These are phyloP conservation scores for Theocolax elegans DNA, from an alignment of 1,140 invertebrate species.

Conservation along the genomic window DNA sequence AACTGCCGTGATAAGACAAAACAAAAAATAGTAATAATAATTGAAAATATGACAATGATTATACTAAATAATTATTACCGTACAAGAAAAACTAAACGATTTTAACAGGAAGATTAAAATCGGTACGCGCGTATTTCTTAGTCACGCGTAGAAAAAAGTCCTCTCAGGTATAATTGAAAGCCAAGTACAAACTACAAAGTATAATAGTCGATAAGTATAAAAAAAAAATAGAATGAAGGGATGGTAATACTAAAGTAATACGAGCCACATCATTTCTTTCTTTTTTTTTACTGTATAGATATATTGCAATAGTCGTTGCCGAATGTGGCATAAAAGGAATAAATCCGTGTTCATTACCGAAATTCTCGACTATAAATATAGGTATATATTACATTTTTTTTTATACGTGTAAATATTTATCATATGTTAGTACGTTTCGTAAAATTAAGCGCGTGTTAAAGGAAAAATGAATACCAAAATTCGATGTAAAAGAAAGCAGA, in stretches of 20 bases:
- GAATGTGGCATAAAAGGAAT: constrained; percentile 44
- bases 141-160: constrained; percentile 50
- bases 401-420: background rate
- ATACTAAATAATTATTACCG: constrained; percentile 34
- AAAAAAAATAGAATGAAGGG: constrained; percentile 10
- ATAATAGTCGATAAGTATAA: constrained; percentile 63
- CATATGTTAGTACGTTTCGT: background rate
- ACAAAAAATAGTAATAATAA: constrained; percentile 11
- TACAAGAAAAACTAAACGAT: constrained; percentile 18
- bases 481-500: constrained; percentile 5
- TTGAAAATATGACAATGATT: constrained; percentile 29
- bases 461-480: background rate
- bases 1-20: constrained; percentile 26
- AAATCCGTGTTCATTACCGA: constrained; percentile 41
- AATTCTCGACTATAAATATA: constrained; percentile 34
- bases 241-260: constrained; percentile 14
- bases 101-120: constrained; percentile 38
- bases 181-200: constrained; percentile 67
- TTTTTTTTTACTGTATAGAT: too few species aligned
- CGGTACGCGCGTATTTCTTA: constrained; percentile 26
- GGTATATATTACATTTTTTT: constrained; percentile 25
- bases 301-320: constrained; percentile 59
- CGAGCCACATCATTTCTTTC: too few species aligned
- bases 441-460: background rate
- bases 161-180: constrained; percentile 63